These are phyloP conservation scores for Drosophila sordidula DNA, from an alignment of 2,888 invertebrate genomes.

Conservation along the genomic window DNA sequence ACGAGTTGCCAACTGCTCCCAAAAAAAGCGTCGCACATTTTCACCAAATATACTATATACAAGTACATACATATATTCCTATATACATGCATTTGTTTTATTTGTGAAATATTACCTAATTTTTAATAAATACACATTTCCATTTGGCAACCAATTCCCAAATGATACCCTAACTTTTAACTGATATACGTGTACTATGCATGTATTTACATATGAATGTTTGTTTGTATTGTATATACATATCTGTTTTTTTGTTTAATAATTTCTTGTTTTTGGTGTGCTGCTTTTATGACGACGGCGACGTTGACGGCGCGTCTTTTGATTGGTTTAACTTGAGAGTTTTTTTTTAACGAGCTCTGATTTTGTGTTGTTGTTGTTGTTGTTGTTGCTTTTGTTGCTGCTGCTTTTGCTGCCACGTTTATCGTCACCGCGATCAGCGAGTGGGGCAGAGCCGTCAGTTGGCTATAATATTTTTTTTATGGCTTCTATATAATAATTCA, in stretches of 20 bases:
- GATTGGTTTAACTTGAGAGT: slow-evolving; percentile 69
- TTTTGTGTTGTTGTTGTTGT: slow-evolving; percentile 47
- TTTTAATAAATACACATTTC: slow-evolving; percentile 52
- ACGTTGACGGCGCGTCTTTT: slow-evolving; percentile 69
- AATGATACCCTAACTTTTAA: slow-evolving; percentile 23
- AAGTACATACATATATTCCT: too few relatives aligned
- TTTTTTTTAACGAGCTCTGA: slow-evolving; percentile 75
- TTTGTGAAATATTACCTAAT: slow-evolving; percentile 59
- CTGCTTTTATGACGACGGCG: slow-evolving; percentile 62
- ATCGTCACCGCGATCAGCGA: slow-evolving; percentile 64
- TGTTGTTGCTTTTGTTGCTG: slow-evolving; percentile 25
- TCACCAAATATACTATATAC: slow-evolving; percentile 15
- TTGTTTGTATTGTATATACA: slow-evolving; percentile 1
- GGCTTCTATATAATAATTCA: slow-evolving; percentile 79
- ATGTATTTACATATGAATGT: slow-evolving; percentile 1
- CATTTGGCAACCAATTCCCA: slow-evolving; percentile 37
- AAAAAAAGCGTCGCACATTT: slow-evolving; percentile 33
- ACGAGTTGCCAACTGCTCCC: slow-evolving; percentile 53
- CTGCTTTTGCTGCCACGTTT: slow-evolving; percentile 47
- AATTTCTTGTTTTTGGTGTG: slow-evolving; percentile 51
- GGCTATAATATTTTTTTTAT: slow-evolving; percentile 64
- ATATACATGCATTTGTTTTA: slow-evolving; percentile 10
- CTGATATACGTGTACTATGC: background rate
- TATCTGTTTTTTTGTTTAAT: slow-evolving; percentile 25
- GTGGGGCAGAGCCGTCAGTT: slow-evolving; percentile 57